A percentile compares a stretch with the other conserved stretches of the same genome.
Evolutionary conservation across 2,888 invertebrate genomes (phyloP).

Genomic region (Drymonia ruficornis): DNA sequence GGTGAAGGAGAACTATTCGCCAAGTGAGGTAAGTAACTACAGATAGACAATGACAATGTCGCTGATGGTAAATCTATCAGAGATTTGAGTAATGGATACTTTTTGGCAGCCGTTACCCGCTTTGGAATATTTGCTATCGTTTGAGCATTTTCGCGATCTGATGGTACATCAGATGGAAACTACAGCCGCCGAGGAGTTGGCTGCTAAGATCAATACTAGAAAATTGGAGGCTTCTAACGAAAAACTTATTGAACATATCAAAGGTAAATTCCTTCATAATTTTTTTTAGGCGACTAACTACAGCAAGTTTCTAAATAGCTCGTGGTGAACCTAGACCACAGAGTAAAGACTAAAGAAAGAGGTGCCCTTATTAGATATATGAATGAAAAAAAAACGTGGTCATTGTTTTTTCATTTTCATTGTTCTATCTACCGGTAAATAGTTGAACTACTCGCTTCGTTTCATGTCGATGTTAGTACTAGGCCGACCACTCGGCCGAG

Average conservation of each 20-base stretch:
- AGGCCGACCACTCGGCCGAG: too few relatives aligned
- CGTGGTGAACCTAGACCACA: too few relatives aligned
- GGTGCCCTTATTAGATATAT: too few relatives aligned
- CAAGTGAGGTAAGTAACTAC: slow-evolving; percentile 14
- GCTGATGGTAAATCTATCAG: background rate
- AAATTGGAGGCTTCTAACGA: slow-evolving; percentile 73
- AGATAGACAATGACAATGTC: background rate
- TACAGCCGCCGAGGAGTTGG: slow-evolving; percentile 77
- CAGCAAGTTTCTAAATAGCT: too few relatives aligned
- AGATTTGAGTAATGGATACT: background rate
- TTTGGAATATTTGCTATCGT: slow-evolving; percentile 59
- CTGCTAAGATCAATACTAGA: slow-evolving; percentile 65
- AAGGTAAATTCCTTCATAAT: slow-evolving; percentile 47
- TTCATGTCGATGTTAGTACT: too few relatives aligned
- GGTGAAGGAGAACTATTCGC: slow-evolving; percentile 45
- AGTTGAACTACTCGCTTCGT: too few relatives aligned
- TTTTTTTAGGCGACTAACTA: background rate
- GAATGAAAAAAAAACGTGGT: too few relatives aligned
- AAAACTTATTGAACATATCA: slow-evolving; percentile 62
- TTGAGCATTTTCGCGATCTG: slow-evolving; percentile 67
- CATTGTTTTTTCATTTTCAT: too few relatives aligned
- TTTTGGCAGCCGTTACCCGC: slow-evolving; percentile 20
- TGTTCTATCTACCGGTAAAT: too few relatives aligned
- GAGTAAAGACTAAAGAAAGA: too few relatives aligned
- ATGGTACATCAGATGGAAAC: slow-evolving; percentile 69